These are phyloP conservation scores for Lampris megalopsis DNA, from an alignment of 2,113 vertebrate species.

Conservation along the genomic window DNA sequence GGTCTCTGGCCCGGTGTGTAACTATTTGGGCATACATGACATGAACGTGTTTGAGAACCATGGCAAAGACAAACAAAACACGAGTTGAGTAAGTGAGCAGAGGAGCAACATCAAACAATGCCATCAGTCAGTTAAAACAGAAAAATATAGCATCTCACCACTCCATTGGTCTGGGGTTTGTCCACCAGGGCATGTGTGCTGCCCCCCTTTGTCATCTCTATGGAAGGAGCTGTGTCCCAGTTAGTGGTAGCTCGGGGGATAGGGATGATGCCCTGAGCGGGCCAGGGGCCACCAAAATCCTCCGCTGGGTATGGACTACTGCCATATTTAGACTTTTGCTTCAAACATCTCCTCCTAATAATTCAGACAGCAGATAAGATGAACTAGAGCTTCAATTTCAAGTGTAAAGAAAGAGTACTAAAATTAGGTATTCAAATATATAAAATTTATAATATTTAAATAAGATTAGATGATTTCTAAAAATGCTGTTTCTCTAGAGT, in stretches of 20 bases:
- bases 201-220: conserved; percentile 75
- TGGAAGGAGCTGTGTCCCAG: conserved; percentile 27
- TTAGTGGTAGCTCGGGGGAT: conserved; percentile 76
- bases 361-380: neutral
- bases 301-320: conserved; percentile 68
- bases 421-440: no score
- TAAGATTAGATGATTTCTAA: no score
- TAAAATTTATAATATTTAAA: no score
- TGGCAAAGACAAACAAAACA: neutral
- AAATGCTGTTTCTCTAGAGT: neutral
- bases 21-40: no score
- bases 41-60: no score
- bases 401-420: no score
- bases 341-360: conserved; percentile 37
- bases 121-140: neutral
- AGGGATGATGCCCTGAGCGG: conserved; percentile 44
- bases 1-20: no score
- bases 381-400: neutral
- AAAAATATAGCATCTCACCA: conserved; percentile 65
- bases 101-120: neutral
- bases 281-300: conserved; percentile 59
- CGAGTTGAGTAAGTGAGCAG: conserved; percentile 2
- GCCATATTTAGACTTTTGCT: neutral
- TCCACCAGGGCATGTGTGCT: conserved; percentile 27
- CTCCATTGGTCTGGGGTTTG: conserved; percentile 67